Conservation (phyloP, 2,113 vertebrate genomes). For the Myxocyprinus asiaticus region DNA sequence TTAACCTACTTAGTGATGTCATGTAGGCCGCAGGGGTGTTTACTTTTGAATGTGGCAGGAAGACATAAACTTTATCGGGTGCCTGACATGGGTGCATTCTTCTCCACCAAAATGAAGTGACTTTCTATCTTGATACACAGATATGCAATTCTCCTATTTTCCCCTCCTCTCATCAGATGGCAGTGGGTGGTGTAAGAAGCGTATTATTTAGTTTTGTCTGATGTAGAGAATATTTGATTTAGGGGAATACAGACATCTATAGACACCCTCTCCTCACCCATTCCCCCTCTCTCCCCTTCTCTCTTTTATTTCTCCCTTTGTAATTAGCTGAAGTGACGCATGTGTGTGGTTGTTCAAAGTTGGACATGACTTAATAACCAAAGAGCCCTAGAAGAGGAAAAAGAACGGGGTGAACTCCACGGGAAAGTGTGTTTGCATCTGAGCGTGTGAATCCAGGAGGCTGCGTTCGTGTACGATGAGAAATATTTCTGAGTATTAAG, state of each 20-base stretch:
- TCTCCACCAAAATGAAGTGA: constrained; percentile 95
- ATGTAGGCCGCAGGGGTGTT: constrained; percentile 96
- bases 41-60: constrained; percentile 98
- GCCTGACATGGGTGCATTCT: constrained; percentile 70
- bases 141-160: constrained; percentile 77
- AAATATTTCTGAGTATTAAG: constrained; percentile 73
- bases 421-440: too few relatives aligned
- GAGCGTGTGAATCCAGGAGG: too few relatives aligned
- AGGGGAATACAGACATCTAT: constrained; percentile 42
- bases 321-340: constrained; percentile 58
- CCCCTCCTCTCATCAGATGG: constrained; percentile 10
- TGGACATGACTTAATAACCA: constrained; percentile 80
- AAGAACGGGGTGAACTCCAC: constrained; percentile 33
- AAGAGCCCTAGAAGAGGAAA: constrained; percentile 62
- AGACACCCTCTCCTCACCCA: constrained; percentile 28
- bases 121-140: constrained; percentile 98
- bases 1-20: constrained; percentile 99
- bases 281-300: too few relatives aligned
- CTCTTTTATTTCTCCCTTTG: neutral
- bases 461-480: constrained; percentile 52
- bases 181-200: constrained; percentile 77
- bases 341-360: neutral
- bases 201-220: constrained; percentile 67
- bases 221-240: constrained; percentile 65
- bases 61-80: constrained; percentile 92